Percentiles rank a stretch among this genome's conserved stretches.
phyloP scores from a whole-genome alignment of 2,888 invertebrate genomes.

The Drosophila prolongata region DNA sequence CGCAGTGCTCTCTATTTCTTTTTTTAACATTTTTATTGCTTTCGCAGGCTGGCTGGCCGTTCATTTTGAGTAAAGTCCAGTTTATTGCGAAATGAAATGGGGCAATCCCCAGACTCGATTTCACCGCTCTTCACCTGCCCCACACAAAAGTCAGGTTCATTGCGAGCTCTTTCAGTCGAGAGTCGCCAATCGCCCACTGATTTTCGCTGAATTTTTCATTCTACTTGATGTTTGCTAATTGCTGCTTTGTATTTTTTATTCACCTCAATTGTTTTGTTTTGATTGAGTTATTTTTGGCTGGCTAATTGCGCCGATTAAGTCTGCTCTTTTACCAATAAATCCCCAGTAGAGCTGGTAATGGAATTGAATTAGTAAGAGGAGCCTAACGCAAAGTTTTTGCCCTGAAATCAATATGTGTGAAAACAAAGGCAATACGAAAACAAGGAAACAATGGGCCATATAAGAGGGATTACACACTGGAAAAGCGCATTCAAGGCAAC shows the following conservation, averaged over 20 bases:
- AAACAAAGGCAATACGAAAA: slow-evolving; percentile 13
- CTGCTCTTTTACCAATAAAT: slow-evolving; percentile 16
- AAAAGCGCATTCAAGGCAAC: slow-evolving; percentile 49
- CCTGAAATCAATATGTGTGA: slow-evolving; percentile 38
- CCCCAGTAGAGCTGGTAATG: slow-evolving; percentile 22
- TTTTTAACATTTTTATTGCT: slow-evolving; percentile 49
- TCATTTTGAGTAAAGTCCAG: slow-evolving; percentile 43
- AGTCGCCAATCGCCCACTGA: slow-evolving; percentile 4
- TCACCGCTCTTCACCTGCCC: background rate
- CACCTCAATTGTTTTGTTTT: slow-evolving; percentile 30
- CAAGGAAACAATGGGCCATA: slow-evolving; percentile 24
- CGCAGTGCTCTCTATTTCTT: slow-evolving; percentile 12
- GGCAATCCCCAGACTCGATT: slow-evolving; percentile 15
- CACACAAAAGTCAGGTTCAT: slow-evolving; percentile 8
- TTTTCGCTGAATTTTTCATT: slow-evolving; percentile 12
- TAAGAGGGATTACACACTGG: slow-evolving; percentile 31
- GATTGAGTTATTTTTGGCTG: slow-evolving; percentile 28
- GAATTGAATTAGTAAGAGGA: slow-evolving; percentile 49
- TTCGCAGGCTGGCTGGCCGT: slow-evolving; percentile 33
- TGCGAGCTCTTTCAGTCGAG: slow-evolving; percentile 6
- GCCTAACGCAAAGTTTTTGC: slow-evolving; percentile 16
- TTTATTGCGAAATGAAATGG: slow-evolving; percentile 57
- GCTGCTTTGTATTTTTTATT: slow-evolving; percentile 10
- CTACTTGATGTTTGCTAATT: slow-evolving; percentile 2
- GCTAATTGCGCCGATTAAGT: slow-evolving; percentile 22